Evolutionary conservation across 1,140 invertebrate species (phyloP), one percentile per base, ranked within the genome.

Genomic region (Saxidomus purpurata): DNA sequence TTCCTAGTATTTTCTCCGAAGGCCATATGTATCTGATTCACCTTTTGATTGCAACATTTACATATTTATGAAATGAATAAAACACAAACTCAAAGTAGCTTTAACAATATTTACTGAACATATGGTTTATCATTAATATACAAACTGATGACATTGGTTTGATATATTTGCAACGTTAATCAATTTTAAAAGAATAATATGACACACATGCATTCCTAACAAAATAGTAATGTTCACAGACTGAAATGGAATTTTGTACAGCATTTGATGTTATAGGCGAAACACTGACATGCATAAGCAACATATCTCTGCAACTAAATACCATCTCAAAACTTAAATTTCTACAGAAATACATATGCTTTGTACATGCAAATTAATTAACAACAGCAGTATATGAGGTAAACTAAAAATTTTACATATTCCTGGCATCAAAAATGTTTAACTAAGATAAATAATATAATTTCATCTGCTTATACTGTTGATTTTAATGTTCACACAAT

Each of bases 91-190:
- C 67, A 71, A 40, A 28, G 59, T 63, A 28, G 59, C 59, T 76
- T 76, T 76, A 76, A 76, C 71, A 76, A 76, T 76, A 76, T 76
- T 76, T 76, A 76, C 40, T 76, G 71, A 76, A 76, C 71, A 76
- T 76, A 76, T 76, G 71, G 71, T 76, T 76, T 43, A 25, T 76
- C 71, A 76, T 76, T 49, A 76, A 49, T 43, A 47, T 76, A 76
- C n/a, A 76, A 40, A 76, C 19, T 43, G 40, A 49, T 76, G 71
- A 76, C 59, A 63, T 4, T 63, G 59, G 59, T 63, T 63, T 28
- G 59, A 63, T 63, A 63, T 28, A 63, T 28, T 63, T 63, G 59
- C 59, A 63, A 63, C 25, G 28, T 28, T 63, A 6, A 9, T 63
- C n/a, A 28, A 9, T 63, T 63, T 63, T 63, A 28, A 28, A 63